phyloP scores from a whole-genome alignment of 2,797 vertebrate species.

The Danio albolineatus region DNA sequence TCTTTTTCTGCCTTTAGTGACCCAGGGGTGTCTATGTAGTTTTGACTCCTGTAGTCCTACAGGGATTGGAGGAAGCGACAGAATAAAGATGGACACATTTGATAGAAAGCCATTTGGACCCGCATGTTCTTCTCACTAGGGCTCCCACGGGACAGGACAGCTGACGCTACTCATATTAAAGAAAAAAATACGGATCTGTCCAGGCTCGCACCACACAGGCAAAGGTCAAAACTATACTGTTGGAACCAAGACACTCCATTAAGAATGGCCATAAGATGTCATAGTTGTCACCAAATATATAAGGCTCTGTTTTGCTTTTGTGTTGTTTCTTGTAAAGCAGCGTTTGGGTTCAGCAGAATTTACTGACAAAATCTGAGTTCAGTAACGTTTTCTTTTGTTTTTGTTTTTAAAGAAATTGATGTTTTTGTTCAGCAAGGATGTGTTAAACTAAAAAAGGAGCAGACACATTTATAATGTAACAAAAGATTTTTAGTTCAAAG shows the following conservation, averaged over 20 bases:
- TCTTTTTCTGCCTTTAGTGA: slow-evolving; percentile 11
- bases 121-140: slow-evolving; percentile 9
- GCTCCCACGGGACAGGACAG: slow-evolving; percentile 7
- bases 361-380: no score
- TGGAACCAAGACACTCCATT: slow-evolving; percentile 22
- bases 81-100: slow-evolving; percentile 35
- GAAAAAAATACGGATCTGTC: slow-evolving; percentile 25
- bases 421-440: neutral
- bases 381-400: neutral
- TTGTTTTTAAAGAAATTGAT: neutral
- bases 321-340: neutral
- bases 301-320: neutral
- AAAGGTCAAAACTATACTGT: slow-evolving; percentile 26
- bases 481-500: neutral
- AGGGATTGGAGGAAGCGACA: slow-evolving; percentile 25
- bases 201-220: neutral
- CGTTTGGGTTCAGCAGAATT: neutral
- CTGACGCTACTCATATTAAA: slow-evolving; percentile 39
- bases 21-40: neutral
- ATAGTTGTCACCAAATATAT: neutral
- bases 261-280: neutral
- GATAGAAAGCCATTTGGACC: slow-evolving; percentile 32
- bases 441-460: no score
- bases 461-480: no score
- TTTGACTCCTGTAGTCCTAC: neutral